These are phyloP conservation scores for Prionailurus viverrinus DNA, from an alignment of 2,113 vertebrate species.

Conservation along the genomic window DNA sequence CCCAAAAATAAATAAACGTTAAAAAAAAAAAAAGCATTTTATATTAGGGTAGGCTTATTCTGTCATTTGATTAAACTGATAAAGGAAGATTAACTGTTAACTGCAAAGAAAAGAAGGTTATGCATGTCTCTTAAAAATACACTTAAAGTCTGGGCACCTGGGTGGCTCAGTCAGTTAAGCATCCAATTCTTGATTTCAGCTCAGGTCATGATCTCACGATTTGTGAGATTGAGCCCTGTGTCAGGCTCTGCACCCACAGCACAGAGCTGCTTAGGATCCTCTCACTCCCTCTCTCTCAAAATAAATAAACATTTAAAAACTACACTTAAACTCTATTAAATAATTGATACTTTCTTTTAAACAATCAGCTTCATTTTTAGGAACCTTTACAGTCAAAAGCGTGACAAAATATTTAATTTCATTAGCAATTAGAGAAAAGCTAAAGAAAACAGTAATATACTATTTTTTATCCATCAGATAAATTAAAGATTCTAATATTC, in stretches of 20 bases:
- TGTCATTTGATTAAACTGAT: slow-evolving; percentile 54
- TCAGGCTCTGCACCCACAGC: too few relatives aligned
- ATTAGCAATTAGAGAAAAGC: neutral
- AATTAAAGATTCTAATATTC: slow-evolving; percentile 47
- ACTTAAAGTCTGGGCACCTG: neutral
- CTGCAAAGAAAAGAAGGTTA: neutral
- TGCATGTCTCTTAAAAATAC: slow-evolving; percentile 9
- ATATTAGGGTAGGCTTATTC: neutral
- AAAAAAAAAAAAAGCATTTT: neutral
- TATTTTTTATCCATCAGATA: neutral
- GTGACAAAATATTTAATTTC: slow-evolving; percentile 49
- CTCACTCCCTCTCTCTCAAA: too few relatives aligned
- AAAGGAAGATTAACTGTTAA: slow-evolving; percentile 32
- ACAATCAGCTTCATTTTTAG: slow-evolving; percentile 30
- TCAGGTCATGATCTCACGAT: too few relatives aligned
- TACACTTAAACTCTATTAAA: slow-evolving; percentile 34
- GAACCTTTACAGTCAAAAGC: neutral
- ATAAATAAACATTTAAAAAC: too few relatives aligned
- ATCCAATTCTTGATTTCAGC: too few relatives aligned
- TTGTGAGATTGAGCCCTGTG: too few relatives aligned
- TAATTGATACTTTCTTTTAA: slow-evolving; percentile 2
- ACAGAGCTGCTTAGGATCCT: too few relatives aligned
- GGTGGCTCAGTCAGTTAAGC: too few relatives aligned
- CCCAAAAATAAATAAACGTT: too few relatives aligned
- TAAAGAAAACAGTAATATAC: slow-evolving; percentile 10